A percentile compares a stretch with the other conserved stretches of the same genome.
Evolutionary conservation across 2,797 vertebrate genomes (phyloP).

Genomic region (Eurystomus glaucurus): DNA sequence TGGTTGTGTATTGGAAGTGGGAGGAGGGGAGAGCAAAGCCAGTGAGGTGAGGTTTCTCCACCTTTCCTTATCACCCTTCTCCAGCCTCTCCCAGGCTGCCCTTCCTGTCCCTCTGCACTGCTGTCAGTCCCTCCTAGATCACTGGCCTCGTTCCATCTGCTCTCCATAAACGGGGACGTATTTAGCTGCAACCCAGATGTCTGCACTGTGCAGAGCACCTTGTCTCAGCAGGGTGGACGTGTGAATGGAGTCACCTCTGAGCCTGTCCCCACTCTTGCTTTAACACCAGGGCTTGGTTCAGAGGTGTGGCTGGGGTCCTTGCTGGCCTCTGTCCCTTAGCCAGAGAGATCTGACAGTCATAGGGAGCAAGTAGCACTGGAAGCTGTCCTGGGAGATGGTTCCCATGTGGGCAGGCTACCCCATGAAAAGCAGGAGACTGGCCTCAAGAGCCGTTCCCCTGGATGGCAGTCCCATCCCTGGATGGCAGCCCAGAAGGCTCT

Average conservation of each 20-base stretch:
- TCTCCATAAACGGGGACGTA: neutral
- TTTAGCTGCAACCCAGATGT: neutral
- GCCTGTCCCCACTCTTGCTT: fast-evolving
- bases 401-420: neutral
- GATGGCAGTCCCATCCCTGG: fast-evolving
- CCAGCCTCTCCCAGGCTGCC: neutral
- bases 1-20: neutral
- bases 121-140: neutral
- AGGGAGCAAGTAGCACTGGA: fast-evolving
- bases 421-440: neutral
- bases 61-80: neutral
- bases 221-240: neutral
- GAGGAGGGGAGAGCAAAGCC: neutral
- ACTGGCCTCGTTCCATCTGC: neutral
- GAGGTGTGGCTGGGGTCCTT: neutral
- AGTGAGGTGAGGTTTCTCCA: neutral
- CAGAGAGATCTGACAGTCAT: neutral
- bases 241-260: neutral
- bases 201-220: neutral
- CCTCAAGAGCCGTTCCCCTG: fast-evolving
- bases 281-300: neutral
- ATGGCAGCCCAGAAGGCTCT: neutral
- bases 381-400: neutral
- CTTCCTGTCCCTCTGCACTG: neutral
- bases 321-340: neutral